These are phyloP conservation scores for Macrobrachium rosenbergii DNA, from an alignment of 1,140 invertebrate genomes.

Conservation along the genomic window DNA sequence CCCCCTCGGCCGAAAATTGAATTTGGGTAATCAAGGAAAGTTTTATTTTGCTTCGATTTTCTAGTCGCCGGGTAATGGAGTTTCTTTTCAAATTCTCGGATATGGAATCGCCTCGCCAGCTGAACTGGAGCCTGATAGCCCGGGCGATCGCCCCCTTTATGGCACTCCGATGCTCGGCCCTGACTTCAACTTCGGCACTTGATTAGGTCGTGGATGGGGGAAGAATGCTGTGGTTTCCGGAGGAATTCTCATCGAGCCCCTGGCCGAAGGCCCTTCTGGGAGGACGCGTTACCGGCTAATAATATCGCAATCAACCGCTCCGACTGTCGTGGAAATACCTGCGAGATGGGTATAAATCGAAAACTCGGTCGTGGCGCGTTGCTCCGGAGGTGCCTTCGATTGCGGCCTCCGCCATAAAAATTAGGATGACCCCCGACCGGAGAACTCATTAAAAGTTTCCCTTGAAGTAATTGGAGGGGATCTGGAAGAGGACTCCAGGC, in stretches of 20 bases:
- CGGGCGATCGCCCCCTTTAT: slow-evolving; percentile 30
- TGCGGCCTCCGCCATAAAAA: slow-evolving; percentile 11
- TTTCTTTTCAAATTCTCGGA: slow-evolving; percentile 60
- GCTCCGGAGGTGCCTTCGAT: neutral
- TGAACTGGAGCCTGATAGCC: slow-evolving; percentile 46
- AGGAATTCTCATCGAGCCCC: slow-evolving; percentile 33
- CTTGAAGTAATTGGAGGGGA: slow-evolving; percentile 52
- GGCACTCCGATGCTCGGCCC: slow-evolving; percentile 3
- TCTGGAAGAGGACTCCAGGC: slow-evolving; percentile 32
- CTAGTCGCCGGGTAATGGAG: slow-evolving; percentile 48
- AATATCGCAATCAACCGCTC: neutral
- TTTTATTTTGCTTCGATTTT: slow-evolving; percentile 63
- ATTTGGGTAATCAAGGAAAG: slow-evolving; percentile 63
- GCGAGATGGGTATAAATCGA: neutral
- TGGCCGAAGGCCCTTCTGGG: neutral
- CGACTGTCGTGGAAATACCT: neutral
- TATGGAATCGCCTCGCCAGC: slow-evolving; percentile 57
- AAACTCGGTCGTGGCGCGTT: neutral
- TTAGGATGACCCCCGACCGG: slow-evolving; percentile 30
- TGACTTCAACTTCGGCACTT: slow-evolving; percentile 40
- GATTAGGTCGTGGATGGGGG: slow-evolving; percentile 49
- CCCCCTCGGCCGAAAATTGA: slow-evolving; percentile 57
- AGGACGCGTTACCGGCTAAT: neutral
- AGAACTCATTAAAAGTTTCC: slow-evolving; percentile 61
- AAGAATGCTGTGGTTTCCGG: slow-evolving; percentile 58